Evolutionary conservation across 2,113 vertebrate genomes (phyloP).

Genomic region (Anolis carolinensis): DNA sequence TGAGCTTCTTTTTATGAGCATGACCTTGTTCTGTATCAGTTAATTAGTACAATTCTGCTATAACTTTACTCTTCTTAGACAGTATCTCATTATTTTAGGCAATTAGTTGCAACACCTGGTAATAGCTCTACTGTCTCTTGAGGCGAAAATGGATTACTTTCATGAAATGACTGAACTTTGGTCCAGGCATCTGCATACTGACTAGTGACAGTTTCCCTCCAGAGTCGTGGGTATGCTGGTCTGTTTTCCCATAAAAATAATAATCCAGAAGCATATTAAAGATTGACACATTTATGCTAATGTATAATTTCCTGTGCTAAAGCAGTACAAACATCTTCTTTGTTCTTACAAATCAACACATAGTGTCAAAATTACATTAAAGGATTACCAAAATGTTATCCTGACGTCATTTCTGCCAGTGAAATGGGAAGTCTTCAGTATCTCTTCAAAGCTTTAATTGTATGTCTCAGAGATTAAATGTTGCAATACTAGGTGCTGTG

Average conservation of each 20-base stretch:
- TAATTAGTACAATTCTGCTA: not conserved
- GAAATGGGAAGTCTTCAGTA: too few species aligned
- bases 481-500: too few species aligned
- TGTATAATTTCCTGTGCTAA: not conserved
- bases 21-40: not conserved
- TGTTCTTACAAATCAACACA: not conserved
- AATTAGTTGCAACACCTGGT: not conserved
- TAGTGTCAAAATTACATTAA: not conserved
- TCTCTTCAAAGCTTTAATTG: too few species aligned
- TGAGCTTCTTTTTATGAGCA: not conserved
- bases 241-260: not conserved
- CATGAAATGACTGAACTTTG: not conserved
- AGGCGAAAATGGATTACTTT: not conserved
- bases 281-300: not conserved
- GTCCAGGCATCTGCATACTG: not conserved
- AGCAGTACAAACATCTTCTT: not conserved
- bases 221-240: not conserved
- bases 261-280: not conserved
- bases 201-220: not conserved
- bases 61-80: not conserved
- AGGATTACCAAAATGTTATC: too few species aligned
- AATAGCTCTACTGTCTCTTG: slow-evolving; percentile 1
- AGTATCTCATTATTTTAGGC: slow-evolving; percentile 17
- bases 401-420: too few species aligned
- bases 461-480: too few species aligned